Evolutionary conservation across 2,113 vertebrate species (phyloP).

Genomic region (Trematocara macrostoma): DNA sequence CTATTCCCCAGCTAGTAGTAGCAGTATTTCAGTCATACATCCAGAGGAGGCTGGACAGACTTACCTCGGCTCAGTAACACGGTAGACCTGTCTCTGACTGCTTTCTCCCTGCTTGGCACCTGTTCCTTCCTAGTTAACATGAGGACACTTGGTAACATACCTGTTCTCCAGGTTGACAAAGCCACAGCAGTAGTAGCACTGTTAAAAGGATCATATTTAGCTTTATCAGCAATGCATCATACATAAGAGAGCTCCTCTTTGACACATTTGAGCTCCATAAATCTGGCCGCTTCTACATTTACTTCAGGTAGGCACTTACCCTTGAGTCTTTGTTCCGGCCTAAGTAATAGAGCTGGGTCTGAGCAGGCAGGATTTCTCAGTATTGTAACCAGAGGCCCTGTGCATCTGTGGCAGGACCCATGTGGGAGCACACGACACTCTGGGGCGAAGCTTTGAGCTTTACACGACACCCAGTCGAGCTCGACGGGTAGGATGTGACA

Average conservation of each 20-base stretch:
- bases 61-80: slow-evolving; percentile 6
- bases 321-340: slow-evolving; percentile 54
- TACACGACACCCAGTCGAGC: slow-evolving; percentile 72
- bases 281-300: slow-evolving; percentile 47
- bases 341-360: slow-evolving; percentile 50
- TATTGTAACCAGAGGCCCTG: slow-evolving; percentile 63
- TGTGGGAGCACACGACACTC: slow-evolving; percentile 51
- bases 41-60: not conserved
- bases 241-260: slow-evolving; percentile 26
- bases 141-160: slow-evolving; percentile 8
- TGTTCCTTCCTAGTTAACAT: slow-evolving; percentile 11
- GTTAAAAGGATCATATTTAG: slow-evolving; percentile 33
- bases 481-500: slow-evolving; percentile 65
- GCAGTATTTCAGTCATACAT: slow-evolving; percentile 4
- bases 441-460: slow-evolving; percentile 52
- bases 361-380: slow-evolving; percentile 62
- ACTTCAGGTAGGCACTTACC: slow-evolving; percentile 21
- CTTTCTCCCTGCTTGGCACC: slow-evolving; percentile 18
- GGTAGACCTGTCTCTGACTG: slow-evolving; percentile 13
- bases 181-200: not conserved
- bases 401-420: slow-evolving; percentile 42
- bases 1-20: slow-evolving; percentile 1
- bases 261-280: slow-evolving; percentile 39
- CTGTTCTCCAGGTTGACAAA: slow-evolving; percentile 2
- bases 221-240: slow-evolving; percentile 34